Percentiles rank a stretch among this genome's conserved stretches.
Conservation (phyloP, 2,888 invertebrate genomes). For the Orthosia incerta region DNA sequence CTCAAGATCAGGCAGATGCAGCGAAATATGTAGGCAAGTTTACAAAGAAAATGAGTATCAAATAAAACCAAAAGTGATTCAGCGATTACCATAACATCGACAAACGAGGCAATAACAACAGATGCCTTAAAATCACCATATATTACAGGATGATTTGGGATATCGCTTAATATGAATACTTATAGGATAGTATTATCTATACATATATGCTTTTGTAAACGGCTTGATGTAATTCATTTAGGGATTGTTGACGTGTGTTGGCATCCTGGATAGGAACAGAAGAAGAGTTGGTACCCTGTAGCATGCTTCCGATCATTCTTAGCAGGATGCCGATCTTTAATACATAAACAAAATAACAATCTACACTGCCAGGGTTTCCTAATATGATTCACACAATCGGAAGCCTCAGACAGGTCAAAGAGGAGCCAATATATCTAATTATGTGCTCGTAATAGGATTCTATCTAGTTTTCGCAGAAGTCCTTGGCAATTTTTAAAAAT, state of each 20-base stretch:
- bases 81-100: neutral
- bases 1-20: too few relatives aligned
- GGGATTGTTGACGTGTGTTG: neutral
- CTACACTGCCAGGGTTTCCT: neutral
- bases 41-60: neutral
- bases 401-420: constrained; percentile 1
- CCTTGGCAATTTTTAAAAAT: too few relatives aligned
- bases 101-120: neutral
- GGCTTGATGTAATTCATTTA: neutral
- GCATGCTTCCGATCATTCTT: neutral
- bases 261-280: neutral
- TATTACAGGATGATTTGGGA: neutral
- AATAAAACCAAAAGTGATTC: neutral
- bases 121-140: neutral
- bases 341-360: neutral
- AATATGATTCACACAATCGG: neutral
- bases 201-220: neutral
- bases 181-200: too few relatives aligned
- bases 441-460: neutral
- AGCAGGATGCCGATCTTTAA: too few relatives aligned
- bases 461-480: neutral
- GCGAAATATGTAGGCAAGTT: neutral
- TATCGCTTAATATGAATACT: neutral
- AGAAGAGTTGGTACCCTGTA: neutral
- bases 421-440: neutral